These are phyloP conservation scores for Drosophila mayri DNA, from an alignment of 1,140 invertebrate species.

Conservation along the genomic window DNA sequence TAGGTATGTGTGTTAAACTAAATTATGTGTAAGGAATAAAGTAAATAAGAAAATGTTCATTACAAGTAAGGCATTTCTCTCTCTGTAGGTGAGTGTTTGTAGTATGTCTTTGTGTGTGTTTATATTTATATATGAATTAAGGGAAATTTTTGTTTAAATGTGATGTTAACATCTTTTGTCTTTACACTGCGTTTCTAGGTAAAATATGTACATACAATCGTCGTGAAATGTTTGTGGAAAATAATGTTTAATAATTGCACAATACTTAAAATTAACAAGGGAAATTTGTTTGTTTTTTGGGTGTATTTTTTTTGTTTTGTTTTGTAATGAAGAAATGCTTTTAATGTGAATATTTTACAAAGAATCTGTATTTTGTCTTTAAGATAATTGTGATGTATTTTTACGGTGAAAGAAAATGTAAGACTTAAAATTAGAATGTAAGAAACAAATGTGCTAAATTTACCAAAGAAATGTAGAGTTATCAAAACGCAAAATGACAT, in stretches of 20 bases:
- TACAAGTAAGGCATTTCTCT: slow-evolving; percentile 61
- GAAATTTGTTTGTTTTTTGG: slow-evolving; percentile 24
- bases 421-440: slow-evolving; percentile 69
- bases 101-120: slow-evolving; percentile 42
- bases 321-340: slow-evolving; percentile 45
- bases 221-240: slow-evolving; percentile 44
- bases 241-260: slow-evolving; percentile 65
- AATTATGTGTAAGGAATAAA: slow-evolving; percentile 63
- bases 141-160: slow-evolving; percentile 45
- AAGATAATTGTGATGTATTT: slow-evolving; percentile 68
- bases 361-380: slow-evolving; percentile 33
- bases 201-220: slow-evolving; percentile 58
- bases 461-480: slow-evolving; percentile 42
- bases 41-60: slow-evolving; percentile 61
- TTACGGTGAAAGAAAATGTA: slow-evolving; percentile 56
- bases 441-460: slow-evolving; percentile 62
- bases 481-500: slow-evolving; percentile 41
- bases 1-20: slow-evolving; percentile 39
- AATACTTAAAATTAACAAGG: slow-evolving; percentile 74
- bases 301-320: slow-evolving; percentile 16
- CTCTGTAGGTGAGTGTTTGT: slow-evolving; percentile 44
- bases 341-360: slow-evolving; percentile 55
- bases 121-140: slow-evolving; percentile 41
- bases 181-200: slow-evolving; percentile 55
- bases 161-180: slow-evolving; percentile 64